Evolutionary conservation across 2,113 vertebrate species (phyloP).

Genomic region (Pleuronectes platessa): DNA sequence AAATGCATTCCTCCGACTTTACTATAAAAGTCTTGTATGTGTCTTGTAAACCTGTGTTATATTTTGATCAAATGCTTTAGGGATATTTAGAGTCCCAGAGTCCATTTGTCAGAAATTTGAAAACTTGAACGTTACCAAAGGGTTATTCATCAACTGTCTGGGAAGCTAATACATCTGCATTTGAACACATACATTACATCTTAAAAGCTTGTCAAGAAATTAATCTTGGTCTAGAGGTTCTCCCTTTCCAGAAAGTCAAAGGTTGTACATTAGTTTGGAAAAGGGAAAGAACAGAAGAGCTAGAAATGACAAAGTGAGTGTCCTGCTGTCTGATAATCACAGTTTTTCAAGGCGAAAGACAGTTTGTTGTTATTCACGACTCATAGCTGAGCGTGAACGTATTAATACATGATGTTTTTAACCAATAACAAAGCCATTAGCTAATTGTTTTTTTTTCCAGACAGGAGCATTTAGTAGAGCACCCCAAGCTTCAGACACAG

Average conservation of each 20-base stretch:
- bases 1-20: too few species aligned
- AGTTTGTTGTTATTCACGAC: not conserved
- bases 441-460: not conserved
- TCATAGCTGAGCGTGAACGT: not conserved
- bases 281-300: not conserved
- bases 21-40: too few species aligned
- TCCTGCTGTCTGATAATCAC: not conserved
- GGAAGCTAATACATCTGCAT: too few species aligned
- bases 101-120: too few species aligned
- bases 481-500: not conserved
- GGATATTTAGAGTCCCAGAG: too few species aligned
- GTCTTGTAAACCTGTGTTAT: too few species aligned
- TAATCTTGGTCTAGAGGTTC: not conserved
- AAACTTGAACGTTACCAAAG: too few species aligned
- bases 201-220: too few species aligned
- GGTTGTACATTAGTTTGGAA: not conserved
- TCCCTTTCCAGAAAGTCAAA: not conserved
- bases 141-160: too few species aligned
- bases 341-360: not conserved
- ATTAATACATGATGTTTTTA: not conserved
- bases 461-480: not conserved
- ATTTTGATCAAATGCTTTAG: too few species aligned
- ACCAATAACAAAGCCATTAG: not conserved
- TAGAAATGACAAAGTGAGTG: not conserved
- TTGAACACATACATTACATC: too few species aligned